Evolutionary conservation across 2,888 invertebrate genomes (phyloP).

Genomic region (Lasioglossum malachurum): DNA sequence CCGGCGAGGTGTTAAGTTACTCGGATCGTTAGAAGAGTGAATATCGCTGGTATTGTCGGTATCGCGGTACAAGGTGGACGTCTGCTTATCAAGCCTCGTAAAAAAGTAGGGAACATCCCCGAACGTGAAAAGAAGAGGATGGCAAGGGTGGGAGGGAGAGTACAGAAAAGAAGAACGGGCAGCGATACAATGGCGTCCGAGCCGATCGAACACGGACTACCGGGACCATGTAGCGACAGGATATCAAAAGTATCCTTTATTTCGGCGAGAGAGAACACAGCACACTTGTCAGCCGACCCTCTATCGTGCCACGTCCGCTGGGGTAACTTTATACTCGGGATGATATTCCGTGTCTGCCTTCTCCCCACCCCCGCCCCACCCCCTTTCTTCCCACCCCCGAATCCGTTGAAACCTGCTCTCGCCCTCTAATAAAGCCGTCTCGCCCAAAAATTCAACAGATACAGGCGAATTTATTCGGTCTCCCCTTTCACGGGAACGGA

Average conservation of each 20-base stretch:
- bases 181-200: slow-evolving; percentile 53
- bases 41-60: slow-evolving; percentile 8
- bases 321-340: slow-evolving; percentile 59
- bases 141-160: not conserved
- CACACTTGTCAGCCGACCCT: slow-evolving; percentile 50
- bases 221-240: slow-evolving; percentile 38
- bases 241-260: slow-evolving; percentile 64
- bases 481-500: not conserved
- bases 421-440: slow-evolving; percentile 53
- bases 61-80: slow-evolving; percentile 12
- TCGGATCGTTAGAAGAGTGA: slow-evolving; percentile 12
- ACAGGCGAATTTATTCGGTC: slow-evolving; percentile 48
- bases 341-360: slow-evolving; percentile 33
- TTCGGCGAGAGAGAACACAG: slow-evolving; percentile 41
- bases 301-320: slow-evolving; percentile 50
- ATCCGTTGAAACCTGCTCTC: not conserved
- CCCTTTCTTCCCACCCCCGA: not conserved
- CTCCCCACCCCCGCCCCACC: not conserved
- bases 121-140: slow-evolving; percentile 13
- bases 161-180: slow-evolving; percentile 49
- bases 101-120: slow-evolving; percentile 23
- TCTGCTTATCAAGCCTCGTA: slow-evolving; percentile 33
- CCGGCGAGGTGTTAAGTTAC: not conserved
- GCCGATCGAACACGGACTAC: slow-evolving; percentile 54
- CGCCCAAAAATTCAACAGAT: slow-evolving; percentile 56